Base-by-base conservation (phyloP, 2,888 invertebrate genomes). In the Epirrhoe alternata region DNA sequence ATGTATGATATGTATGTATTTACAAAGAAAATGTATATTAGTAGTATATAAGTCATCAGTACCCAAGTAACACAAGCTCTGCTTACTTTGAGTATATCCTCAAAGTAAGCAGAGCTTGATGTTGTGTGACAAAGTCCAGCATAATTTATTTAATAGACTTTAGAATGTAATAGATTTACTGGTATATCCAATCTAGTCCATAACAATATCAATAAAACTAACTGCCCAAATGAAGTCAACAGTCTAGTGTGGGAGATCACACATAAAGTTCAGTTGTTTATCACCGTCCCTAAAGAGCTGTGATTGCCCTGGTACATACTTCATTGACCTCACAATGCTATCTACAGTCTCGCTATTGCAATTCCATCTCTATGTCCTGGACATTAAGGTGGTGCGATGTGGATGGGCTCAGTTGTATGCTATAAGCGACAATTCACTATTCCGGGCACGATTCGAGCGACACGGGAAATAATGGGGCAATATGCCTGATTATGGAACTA, bases 391-490 rank as follows among this genome's bases (percentile, higher is more conserved):
- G 24, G 33, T 12, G 6, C 6, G 8, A 7, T 30, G 49, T 59
- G 80, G 64, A 77, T 57, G 66, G 38, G 17, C 73, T 78, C 63
- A 54, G 64, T 74, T 74, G 81, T 77, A 64, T 76, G 68, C 77
- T 78, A 73, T 84, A 83, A 85, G 81, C 77, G 78, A 78, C 73
- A 71, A 77, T 83, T 84, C 74, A 74, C 76, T 75, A 86, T 86
- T 85, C 85, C 38, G 70, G 72, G 79, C 86, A 85, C 86, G 86
- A 74, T 65, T 75, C 70, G 66, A 65, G 78, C 78, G 83, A 86
- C 86, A 84, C 78, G 78, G 82, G 78, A 81, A 83, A 80, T 85
- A 83, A 82, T 81, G 77, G 80, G 69, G 75, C 69, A 70, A 71
- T 66, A 64, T 55, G 65, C 72, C 64, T 74, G 68, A 76, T 62